Evolutionary conservation across 2,797 vertebrate species (phyloP).

Genomic region (Triplophysa yarkandensis): DNA sequence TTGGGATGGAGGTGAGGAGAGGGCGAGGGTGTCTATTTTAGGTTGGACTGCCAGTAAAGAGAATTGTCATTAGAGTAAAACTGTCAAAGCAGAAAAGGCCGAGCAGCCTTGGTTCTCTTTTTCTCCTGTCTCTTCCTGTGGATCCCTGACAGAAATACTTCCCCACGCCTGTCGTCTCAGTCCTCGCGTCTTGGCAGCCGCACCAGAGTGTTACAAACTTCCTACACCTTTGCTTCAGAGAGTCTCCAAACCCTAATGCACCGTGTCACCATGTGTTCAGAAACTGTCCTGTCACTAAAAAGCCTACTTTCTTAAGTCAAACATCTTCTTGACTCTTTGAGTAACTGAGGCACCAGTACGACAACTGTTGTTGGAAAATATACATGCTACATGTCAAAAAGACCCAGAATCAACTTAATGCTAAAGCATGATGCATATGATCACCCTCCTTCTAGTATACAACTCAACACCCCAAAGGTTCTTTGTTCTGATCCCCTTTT

Average conservation of each 20-base stretch:
- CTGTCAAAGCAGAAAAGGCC: not conserved
- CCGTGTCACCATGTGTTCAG: not conserved
- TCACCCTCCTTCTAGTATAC: not conserved
- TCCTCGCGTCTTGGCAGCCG: conserved; percentile 27
- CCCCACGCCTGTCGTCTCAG: conserved; percentile 12
- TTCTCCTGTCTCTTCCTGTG: conserved; percentile 4
- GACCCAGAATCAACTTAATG: too few relatives aligned
- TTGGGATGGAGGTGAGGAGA: conserved; percentile 11
- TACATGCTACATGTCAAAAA: too few relatives aligned
- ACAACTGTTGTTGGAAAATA: not conserved
- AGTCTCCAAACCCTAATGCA: conserved; percentile 28
- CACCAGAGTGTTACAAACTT: conserved; percentile 35
- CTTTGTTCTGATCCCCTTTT: not conserved
- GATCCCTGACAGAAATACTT: conserved; percentile 40
- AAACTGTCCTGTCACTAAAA: conserved; percentile 22
- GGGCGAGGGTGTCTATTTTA: conserved; percentile 26
- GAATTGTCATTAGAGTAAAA: conserved; percentile 1
- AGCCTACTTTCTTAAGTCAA: not conserved
- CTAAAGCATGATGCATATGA: too few relatives aligned
- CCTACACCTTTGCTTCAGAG: conserved; percentile 25
- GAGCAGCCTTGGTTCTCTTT: not conserved
- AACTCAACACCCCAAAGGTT: not conserved
- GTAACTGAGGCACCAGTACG: not conserved
- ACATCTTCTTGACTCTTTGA: not conserved
- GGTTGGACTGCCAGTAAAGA: conserved; percentile 2